A percentile compares a stretch with the other conserved stretches of the same genome.
phyloP scores from a whole-genome alignment of 2,888 invertebrate species.

The Synanthedon tipuliformis region DNA sequence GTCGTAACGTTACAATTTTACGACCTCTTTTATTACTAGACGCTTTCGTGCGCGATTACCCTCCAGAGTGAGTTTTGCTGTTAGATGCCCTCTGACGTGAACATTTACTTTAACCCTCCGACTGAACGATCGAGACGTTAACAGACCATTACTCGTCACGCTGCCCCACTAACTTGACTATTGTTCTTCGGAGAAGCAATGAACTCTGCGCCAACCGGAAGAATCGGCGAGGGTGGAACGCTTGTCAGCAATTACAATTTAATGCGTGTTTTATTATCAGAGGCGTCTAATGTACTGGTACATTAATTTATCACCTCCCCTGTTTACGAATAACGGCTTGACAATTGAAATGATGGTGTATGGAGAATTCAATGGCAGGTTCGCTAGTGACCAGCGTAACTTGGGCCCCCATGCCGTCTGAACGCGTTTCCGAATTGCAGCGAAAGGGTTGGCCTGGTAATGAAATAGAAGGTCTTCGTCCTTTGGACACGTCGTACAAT shows the following conservation, averaged over 20 bases:
- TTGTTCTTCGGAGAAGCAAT: constrained; percentile 14
- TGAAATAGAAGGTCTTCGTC: constrained; percentile 26
- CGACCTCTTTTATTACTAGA: constrained; percentile 67
- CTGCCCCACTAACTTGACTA: constrained; percentile 1
- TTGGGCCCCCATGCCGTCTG: constrained; percentile 25
- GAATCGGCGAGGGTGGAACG: constrained; percentile 14
- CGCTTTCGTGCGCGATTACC: constrained; percentile 71
- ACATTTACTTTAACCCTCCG: constrained; percentile 25
- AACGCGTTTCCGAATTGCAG: background rate
- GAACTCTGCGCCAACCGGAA: constrained; percentile 10
- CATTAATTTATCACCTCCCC: constrained; percentile 66
- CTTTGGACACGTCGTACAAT: constrained; percentile 45
- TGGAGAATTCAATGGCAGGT: constrained; percentile 42
- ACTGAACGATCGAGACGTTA: constrained; percentile 18
- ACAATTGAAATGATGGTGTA: constrained; percentile 63
- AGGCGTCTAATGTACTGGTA: constrained; percentile 61
- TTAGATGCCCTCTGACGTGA: constrained; percentile 48
- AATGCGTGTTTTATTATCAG: constrained; percentile 67
- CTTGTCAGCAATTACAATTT: constrained; percentile 63
- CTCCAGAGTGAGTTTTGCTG: constrained; percentile 70
- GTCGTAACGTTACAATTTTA: constrained; percentile 68
- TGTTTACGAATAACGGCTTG: constrained; percentile 60
- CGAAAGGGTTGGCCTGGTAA: constrained; percentile 10
- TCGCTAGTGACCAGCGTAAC: constrained; percentile 21
- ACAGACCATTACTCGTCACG: constrained; percentile 29